A percentile compares a stretch with the other conserved stretches of the same genome.
Conservation (phyloP, 2,113 vertebrate genomes). For the Forbesichthys agassizii region DNA sequence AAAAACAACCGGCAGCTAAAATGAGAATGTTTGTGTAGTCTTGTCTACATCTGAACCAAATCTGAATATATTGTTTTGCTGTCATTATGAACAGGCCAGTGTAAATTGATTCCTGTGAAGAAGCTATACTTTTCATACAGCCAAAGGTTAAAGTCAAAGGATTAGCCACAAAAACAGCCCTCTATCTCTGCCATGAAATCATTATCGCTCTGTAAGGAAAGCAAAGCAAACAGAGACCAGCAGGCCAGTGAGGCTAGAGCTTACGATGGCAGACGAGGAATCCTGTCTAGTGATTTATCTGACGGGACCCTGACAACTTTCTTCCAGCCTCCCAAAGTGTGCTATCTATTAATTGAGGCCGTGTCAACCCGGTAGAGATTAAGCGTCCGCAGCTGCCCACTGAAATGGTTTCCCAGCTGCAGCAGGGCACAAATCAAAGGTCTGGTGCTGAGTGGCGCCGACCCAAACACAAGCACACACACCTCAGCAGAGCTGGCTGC, state of each 20-base stretch:
- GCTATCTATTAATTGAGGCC: conserved; percentile 80
- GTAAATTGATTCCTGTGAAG: neutral
- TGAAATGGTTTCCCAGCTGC: conserved; percentile 67
- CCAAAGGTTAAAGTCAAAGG: conserved; percentile 25
- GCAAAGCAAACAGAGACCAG: conserved; percentile 57
- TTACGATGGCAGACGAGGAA: conserved; percentile 61
- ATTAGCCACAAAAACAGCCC: conserved; percentile 26
- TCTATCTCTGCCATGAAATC: conserved; percentile 24
- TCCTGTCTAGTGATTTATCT: conserved; percentile 76
- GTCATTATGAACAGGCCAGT: conserved; percentile 3
- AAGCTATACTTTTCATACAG: conserved; percentile 22
- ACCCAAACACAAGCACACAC: conserved; percentile 37
- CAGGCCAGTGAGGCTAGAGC: conserved; percentile 47
- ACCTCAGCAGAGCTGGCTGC: conserved; percentile 20
- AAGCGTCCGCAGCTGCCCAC: conserved; percentile 78
- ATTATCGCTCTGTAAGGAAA: conserved; percentile 42
- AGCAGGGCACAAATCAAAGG: conserved; percentile 76
- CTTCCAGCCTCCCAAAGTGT: conserved; percentile 75
- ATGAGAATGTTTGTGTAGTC: neutral
- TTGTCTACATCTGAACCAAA: neutral
- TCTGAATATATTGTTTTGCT: conserved; percentile 4
- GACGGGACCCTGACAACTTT: conserved; percentile 74
- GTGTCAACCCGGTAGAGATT: conserved; percentile 78
- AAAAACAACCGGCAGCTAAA: conserved; percentile 8
- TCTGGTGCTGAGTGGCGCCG: conserved; percentile 44